Evolutionary conservation across 2,888 invertebrate genomes (phyloP).

Genomic region (Cremastinae sp.): DNA sequence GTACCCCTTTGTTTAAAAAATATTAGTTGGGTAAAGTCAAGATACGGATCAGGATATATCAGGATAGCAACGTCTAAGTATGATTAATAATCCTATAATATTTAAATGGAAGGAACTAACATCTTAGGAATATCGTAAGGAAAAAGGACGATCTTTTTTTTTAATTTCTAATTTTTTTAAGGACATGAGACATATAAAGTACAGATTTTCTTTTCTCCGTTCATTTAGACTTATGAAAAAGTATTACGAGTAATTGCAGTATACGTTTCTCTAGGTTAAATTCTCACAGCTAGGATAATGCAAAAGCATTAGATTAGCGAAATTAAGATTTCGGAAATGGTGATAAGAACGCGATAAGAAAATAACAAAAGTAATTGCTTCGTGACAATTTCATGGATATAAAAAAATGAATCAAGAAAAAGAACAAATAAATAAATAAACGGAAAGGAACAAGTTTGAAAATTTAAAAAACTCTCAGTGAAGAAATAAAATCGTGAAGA

Average conservation of each 20-base stretch:
- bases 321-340: neutral
- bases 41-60: too few species aligned
- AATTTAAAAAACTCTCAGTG: neutral
- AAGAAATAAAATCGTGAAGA: neutral
- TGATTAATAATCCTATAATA: too few species aligned
- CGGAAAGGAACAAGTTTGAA: neutral
- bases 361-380: slow-evolving; percentile 26
- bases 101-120: too few species aligned
- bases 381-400: slow-evolving; percentile 27
- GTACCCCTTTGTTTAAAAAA: too few species aligned
- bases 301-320: slow-evolving; percentile 10
- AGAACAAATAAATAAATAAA: neutral
- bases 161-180: neutral
- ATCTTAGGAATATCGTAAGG: neutral
- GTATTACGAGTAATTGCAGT: neutral
- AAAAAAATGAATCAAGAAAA: neutral
- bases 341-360: slow-evolving; percentile 11
- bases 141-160: neutral
- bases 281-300: slow-evolving; percentile 16
- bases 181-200: too few species aligned
- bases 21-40: too few species aligned
- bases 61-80: too few species aligned
- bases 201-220: neutral
- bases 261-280: slow-evolving; percentile 26
- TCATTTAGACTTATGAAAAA: slow-evolving; percentile 11